Percentiles rank a stretch among this genome's conserved stretches.
These are phyloP conservation scores for Microchrysa polita DNA, from an alignment of 2,888 invertebrate genomes.

Conservation along the genomic window DNA sequence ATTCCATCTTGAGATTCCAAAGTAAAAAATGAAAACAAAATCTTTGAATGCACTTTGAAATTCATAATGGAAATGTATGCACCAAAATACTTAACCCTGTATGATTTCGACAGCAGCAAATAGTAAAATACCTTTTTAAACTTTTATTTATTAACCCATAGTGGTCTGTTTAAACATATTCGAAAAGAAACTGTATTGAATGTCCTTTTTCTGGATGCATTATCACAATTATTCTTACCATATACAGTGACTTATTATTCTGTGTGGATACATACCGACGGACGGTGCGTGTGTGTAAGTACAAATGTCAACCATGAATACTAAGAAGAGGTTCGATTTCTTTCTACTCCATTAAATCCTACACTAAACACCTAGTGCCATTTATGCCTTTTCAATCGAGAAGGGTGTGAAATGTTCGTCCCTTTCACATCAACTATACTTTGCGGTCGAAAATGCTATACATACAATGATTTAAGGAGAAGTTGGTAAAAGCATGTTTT, in stretches of 20 bases:
- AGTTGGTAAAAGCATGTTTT: too few species aligned
- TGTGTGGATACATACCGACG: background rate
- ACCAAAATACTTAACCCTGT: too few species aligned
- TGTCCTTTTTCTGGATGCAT: background rate
- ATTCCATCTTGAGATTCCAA: too few species aligned
- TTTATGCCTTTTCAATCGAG: background rate
- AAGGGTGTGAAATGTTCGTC: background rate
- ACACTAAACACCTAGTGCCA: background rate
- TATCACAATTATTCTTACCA: background rate
- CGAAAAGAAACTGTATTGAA: background rate
- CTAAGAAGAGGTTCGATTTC: constrained; percentile 20
- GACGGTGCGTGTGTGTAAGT: background rate
- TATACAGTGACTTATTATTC: too few species aligned
- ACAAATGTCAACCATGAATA: constrained; percentile 13
- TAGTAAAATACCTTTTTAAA: too few species aligned
- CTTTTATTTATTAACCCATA: too few species aligned
- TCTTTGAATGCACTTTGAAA: too few species aligned
- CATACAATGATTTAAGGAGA: background rate
- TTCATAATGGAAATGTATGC: too few species aligned
- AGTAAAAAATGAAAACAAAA: too few species aligned
- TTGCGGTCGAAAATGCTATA: background rate
- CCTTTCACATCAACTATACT: background rate
- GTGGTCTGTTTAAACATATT: too few species aligned
- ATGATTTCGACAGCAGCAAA: too few species aligned
- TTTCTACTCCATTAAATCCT: constrained; percentile 31